Percentiles rank a stretch among this genome's conserved stretches.
phyloP scores from a whole-genome alignment of 2,888 invertebrate genomes.

The Clistopyga incitator region DNA sequence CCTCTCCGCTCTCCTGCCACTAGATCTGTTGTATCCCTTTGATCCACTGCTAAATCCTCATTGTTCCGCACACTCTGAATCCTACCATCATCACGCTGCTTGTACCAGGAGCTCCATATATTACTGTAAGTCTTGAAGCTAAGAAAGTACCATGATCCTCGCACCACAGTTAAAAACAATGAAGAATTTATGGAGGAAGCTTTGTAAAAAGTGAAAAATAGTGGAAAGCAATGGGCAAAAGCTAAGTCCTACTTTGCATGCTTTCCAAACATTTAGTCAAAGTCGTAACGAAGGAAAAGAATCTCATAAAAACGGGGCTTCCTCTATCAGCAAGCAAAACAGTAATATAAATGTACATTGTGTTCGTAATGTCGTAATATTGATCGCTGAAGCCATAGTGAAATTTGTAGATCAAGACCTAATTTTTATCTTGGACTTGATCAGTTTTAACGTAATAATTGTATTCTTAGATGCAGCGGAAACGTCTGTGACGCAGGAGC shows the following conservation, averaged over 20 bases:
- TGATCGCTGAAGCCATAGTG: constrained; percentile 4
- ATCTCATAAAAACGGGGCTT: no score
- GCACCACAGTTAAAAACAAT: constrained; percentile 50
- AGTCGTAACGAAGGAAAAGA: no score
- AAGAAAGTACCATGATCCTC: constrained; percentile 67
- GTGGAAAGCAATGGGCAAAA: no score
- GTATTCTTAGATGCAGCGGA: constrained; percentile 70
- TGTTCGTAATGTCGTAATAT: constrained; percentile 19
- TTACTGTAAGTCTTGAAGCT: constrained; percentile 82
- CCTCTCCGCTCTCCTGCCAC: constrained; percentile 82
- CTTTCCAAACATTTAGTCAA: no score
- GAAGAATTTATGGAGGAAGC: neutral
- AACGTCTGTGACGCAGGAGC: constrained; percentile 68
- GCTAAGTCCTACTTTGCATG: no score
- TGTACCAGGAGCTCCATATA: constrained; percentile 82
- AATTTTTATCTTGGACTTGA: neutral
- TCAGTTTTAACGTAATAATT: neutral
- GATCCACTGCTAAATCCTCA: constrained; percentile 83
- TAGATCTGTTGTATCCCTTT: constrained; percentile 83
- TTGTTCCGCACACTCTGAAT: constrained; percentile 83
- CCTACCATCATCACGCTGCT: constrained; percentile 83
- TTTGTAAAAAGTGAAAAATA: no score
- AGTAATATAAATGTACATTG: neutral
- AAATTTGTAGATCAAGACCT: neutral
- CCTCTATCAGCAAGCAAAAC: neutral